Evolutionary conservation across 2,113 vertebrate genomes (phyloP).

Genomic region (Burhinus oedicnemus): DNA sequence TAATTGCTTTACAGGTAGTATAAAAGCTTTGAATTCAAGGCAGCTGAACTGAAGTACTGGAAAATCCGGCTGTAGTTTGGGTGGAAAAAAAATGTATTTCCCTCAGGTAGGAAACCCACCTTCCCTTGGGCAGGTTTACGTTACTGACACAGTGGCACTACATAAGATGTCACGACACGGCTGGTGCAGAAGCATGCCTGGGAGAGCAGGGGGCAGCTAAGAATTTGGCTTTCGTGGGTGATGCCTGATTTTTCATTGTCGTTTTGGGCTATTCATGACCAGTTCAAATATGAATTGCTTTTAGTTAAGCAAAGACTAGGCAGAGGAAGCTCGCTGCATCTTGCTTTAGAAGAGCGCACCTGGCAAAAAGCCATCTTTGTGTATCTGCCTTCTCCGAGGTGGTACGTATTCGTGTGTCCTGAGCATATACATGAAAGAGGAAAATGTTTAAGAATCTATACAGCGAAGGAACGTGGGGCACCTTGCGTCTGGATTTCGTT

Average conservation of each 20-base stretch:
- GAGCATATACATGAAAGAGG: background rate
- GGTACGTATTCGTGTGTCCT: fast-evolving
- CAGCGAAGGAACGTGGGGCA: background rate
- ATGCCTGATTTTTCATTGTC: background rate
- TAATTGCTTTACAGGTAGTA: background rate
- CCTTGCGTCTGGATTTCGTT: constrained; percentile 45
- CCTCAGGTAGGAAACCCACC: background rate
- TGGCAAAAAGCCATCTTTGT: background rate
- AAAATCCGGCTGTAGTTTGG: background rate
- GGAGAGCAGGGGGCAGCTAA: fast-evolving
- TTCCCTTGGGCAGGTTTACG: background rate
- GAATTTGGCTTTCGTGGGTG: background rate
- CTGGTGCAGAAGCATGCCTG: background rate
- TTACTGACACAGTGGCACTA: background rate
- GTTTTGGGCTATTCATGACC: background rate
- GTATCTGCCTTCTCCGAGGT: background rate
- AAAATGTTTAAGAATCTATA: constrained; percentile 24
- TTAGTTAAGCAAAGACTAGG: background rate
- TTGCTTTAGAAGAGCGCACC: fast-evolving
- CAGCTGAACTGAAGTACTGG: background rate
- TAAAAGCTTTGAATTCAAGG: background rate
- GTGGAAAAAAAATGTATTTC: background rate
- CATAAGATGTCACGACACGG: fast-evolving
- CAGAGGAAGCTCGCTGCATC: background rate
- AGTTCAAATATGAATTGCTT: background rate